Evolutionary conservation across 2,797 vertebrate species (phyloP), one percentile per base, ranked within the genome.

Genomic region (Enteromius mattozi): DNA sequence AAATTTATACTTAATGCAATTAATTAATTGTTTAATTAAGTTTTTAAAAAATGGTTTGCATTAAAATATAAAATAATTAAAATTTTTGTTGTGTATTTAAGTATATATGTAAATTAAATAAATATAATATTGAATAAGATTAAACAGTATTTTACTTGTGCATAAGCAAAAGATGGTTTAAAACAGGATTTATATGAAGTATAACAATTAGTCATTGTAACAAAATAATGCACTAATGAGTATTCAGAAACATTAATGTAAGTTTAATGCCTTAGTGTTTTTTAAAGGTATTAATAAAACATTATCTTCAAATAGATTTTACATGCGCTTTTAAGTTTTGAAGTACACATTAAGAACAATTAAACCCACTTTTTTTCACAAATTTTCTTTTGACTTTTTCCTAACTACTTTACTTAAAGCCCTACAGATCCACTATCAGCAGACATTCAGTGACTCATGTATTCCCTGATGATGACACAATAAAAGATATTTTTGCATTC

Each of bases 331-430:
- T 45, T 70, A 45, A 24, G 19, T 14, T 70, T 45, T 45, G 12
- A 3, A 45, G 6, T 45, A 70, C 40, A 24, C 19, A 33, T 75
- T 54, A 2, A 59, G 13, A 40, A 37, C 13, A 9, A 76, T 37
- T n/a, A 56, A 37, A 13, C 21, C n/a, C 35, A 16, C 14, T 24
- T n/a, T 56, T 56, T 76, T 27, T 27, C 27, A 27, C 27, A 27
- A 27, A 65, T 63, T 47, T 17, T 37, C 8, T 8, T n/a, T 68
- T 7, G 45, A n/a, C 40, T 45, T 24, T 63, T 65, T 49, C 17
- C 63, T 24, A 78, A 63, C 42, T 76, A 37, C 33, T 65, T 33
- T 35, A 76, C 45, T 30, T 40, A 4, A 77, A 77, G n/a, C 24
- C 19, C 49, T 51, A 51, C 33, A 59, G 51, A 59, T 37, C 13